These are phyloP conservation scores for Ooceraea biroi DNA, from an alignment of 1,140 invertebrate genomes.

Conservation along the genomic window DNA sequence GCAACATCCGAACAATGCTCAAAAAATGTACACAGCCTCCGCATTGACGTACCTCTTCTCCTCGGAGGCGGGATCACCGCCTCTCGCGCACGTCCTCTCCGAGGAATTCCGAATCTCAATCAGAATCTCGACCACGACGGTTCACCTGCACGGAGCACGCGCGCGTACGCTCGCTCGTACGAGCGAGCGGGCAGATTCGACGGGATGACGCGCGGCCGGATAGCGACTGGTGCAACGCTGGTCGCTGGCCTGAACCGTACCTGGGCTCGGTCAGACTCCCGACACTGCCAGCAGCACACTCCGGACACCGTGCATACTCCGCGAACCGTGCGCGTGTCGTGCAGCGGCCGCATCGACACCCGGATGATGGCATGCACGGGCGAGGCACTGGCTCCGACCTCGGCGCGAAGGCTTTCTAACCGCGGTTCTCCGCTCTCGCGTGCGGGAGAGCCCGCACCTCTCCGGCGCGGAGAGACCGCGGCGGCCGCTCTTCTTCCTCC, in stretches of 20 bases:
- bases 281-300: constrained; percentile 60
- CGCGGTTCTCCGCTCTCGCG: constrained; percentile 71
- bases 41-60: constrained; percentile 19
- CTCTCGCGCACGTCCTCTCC: not conserved
- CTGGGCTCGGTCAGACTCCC: constrained; percentile 63
- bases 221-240: constrained; percentile 30
- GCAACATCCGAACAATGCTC: not conserved
- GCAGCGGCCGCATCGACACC: constrained; percentile 6
- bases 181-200: not conserved
- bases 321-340: constrained; percentile 55
- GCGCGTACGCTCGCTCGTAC: not conserved
- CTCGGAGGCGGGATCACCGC: not conserved
- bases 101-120: not conserved
- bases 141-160: constrained; percentile 1
- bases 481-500: not conserved
- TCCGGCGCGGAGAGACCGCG: not conserved
- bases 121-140: not conserved
- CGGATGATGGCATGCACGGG: constrained; percentile 60
- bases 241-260: constrained; percentile 67
- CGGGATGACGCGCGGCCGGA: constrained; percentile 14
- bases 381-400: constrained; percentile 18
- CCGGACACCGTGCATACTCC: constrained; percentile 32
- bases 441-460: constrained; percentile 35
- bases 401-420: constrained; percentile 76
- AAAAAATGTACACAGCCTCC: not conserved